Conservation (phyloP, 2,797 vertebrate genomes). For the Parauchenoglanis punctatus region DNA sequence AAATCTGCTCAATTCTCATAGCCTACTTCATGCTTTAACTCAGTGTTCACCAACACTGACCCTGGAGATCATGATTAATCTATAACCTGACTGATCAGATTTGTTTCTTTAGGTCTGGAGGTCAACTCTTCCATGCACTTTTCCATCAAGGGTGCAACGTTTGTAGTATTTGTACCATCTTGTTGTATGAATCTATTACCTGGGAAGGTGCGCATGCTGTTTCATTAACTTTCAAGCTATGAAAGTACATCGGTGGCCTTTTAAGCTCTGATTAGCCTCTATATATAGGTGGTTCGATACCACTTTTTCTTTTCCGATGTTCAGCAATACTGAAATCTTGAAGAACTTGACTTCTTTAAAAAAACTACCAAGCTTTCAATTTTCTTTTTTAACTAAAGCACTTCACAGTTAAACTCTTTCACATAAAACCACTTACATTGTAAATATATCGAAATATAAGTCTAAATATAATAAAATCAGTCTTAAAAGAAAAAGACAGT, state of each 20-base stretch:
- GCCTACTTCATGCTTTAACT: neutral
- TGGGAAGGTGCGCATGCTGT: neutral
- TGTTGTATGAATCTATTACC: neutral
- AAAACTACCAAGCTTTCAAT: neutral
- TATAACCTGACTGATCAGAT: neutral
- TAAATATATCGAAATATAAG: neutral
- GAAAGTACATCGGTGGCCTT: neutral
- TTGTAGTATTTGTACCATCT: neutral
- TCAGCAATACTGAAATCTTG: neutral
- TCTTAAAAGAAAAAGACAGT: neutral
- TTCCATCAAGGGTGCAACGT: neutral
- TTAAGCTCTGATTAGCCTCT: neutral
- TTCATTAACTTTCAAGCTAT: neutral
- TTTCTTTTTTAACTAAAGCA: neutral
- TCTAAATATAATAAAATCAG: neutral
- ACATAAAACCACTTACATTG: neutral
- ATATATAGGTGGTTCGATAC: neutral
- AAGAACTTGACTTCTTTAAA: neutral
- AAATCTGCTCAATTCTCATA: neutral
- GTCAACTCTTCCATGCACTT: neutral
- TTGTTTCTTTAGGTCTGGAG: neutral
- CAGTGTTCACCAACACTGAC: neutral
- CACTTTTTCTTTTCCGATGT: neutral
- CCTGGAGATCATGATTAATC: neutral
- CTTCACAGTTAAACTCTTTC: neutral